Conservation (phyloP, 2,113 vertebrate species). For the Otis tarda region DNA sequence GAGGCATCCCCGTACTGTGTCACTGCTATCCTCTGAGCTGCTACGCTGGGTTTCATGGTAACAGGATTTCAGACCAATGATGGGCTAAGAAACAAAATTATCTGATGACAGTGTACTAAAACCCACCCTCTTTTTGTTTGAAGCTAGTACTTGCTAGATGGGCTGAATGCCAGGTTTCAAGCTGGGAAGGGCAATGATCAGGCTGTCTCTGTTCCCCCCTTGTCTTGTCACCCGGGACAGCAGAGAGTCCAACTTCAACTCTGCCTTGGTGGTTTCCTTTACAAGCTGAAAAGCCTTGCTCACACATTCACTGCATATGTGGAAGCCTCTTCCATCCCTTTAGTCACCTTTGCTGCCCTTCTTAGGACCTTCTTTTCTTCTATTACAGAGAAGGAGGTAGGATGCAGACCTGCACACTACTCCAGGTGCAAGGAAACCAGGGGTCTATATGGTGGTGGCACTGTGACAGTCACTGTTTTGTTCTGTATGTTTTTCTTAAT, state of each 20-base stretch:
- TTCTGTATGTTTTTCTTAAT: neutral
- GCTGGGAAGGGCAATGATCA: neutral
- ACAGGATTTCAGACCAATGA: neutral
- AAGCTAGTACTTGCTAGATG: neutral
- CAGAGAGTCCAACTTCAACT: neutral
- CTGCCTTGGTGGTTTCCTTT: neutral
- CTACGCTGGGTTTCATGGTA: neutral
- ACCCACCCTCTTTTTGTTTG: rapidly evolving
- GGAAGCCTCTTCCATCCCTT: neutral
- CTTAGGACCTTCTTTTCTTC: neutral
- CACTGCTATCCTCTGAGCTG: neutral
- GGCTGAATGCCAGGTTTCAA: neutral
- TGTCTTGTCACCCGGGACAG: neutral
- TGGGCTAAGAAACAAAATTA: neutral
- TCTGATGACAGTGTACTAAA: neutral
- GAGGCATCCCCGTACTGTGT: neutral
- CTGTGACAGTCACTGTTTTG: neutral
- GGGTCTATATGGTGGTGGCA: neutral
- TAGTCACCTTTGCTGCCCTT: neutral
- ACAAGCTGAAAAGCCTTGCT: neutral
- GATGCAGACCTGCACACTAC: neutral
- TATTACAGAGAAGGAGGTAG: neutral
- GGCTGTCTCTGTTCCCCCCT: neutral
- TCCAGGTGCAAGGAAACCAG: neutral
- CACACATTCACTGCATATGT: too few relatives aligned